Evolutionary conservation across 1,140 invertebrate species (phyloP).

Genomic region (Drosophila suzukii): DNA sequence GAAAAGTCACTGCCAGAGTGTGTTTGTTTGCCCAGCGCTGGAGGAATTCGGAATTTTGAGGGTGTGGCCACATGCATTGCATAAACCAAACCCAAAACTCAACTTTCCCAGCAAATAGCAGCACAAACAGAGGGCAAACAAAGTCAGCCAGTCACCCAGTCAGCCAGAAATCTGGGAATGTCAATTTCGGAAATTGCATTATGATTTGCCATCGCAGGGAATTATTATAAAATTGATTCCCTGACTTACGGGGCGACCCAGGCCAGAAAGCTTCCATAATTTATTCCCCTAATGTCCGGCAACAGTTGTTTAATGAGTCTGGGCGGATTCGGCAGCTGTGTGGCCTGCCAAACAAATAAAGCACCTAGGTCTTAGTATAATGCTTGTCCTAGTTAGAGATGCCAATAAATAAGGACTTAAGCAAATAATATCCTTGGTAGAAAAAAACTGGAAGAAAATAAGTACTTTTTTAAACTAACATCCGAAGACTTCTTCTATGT

Average conservation of each 20-base stretch:
- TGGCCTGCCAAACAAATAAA: constrained; percentile 24
- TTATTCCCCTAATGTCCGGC: constrained; percentile 63
- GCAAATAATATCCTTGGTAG: not conserved
- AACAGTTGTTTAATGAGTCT: constrained; percentile 61
- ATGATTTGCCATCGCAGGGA: constrained; percentile 24
- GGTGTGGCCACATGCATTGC: constrained; percentile 30
- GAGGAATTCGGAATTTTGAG: constrained; percentile 23
- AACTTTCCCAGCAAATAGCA: constrained; percentile 28
- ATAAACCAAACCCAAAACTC: constrained; percentile 20
- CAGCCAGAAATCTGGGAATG: constrained; percentile 31
- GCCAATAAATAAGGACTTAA: constrained; percentile 24
- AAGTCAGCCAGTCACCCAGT: constrained; percentile 28
- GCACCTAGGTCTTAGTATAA: constrained; percentile 21
- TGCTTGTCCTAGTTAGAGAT: constrained; percentile 12
- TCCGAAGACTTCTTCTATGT: too few species aligned
- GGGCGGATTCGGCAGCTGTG: constrained; percentile 1
- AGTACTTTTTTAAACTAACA: too few species aligned
- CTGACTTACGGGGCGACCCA: not conserved
- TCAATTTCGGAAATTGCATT: constrained; percentile 60
- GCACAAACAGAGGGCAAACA: constrained; percentile 47
- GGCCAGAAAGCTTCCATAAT: constrained; percentile 56
- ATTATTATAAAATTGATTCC: constrained; percentile 42
- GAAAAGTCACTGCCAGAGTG: constrained; percentile 38
- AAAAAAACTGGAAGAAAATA: not conserved
- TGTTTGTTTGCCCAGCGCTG: constrained; percentile 62